These are phyloP conservation scores for Sandelia bainsii DNA, from an alignment of 2,797 vertebrate species.

Conservation along the genomic window DNA sequence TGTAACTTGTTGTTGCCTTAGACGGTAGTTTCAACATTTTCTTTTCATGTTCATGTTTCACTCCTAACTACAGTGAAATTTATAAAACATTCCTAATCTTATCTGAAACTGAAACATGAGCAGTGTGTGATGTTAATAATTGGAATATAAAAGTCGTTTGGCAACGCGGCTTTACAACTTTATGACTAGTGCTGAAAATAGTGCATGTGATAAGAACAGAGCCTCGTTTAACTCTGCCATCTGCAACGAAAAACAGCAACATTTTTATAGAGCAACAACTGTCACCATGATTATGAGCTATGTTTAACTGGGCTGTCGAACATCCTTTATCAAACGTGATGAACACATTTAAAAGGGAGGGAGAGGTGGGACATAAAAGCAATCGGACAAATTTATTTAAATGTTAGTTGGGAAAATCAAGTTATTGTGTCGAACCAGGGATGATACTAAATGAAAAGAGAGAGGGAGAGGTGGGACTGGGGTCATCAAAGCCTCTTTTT, in stretches of 20 bases:
- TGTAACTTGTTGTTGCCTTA: background rate
- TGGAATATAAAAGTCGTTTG: slow-evolving; percentile 32
- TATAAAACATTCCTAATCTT: background rate
- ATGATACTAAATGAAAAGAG: slow-evolving; percentile 35
- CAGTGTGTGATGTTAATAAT: slow-evolving; percentile 30
- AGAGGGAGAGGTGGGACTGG: background rate
- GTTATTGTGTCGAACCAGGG: slow-evolving; percentile 25
- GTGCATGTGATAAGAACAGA: slow-evolving; percentile 49
- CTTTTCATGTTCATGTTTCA: background rate
- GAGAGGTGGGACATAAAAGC: slow-evolving; percentile 30
- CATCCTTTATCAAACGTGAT: slow-evolving; percentile 30
- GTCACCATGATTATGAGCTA: slow-evolving; percentile 53
- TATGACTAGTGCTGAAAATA: slow-evolving; percentile 60
- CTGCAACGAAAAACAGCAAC: slow-evolving; percentile 63
- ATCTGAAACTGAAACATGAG: slow-evolving; percentile 11
- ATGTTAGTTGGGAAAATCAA: slow-evolving; percentile 35
- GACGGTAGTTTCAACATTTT: background rate
- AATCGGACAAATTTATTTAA: slow-evolving; percentile 18
- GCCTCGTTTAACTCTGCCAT: slow-evolving; percentile 63
- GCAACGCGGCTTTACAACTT: slow-evolving; percentile 35
- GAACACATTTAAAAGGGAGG: background rate
- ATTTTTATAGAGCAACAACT: slow-evolving; percentile 65
- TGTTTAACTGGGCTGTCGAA: slow-evolving; percentile 47
- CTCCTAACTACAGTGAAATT: background rate
- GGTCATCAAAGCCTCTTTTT: slow-evolving; percentile 49